Evolutionary conservation across 1,140 invertebrate species (phyloP).

Genomic region (Drosophila mojavensis): DNA sequence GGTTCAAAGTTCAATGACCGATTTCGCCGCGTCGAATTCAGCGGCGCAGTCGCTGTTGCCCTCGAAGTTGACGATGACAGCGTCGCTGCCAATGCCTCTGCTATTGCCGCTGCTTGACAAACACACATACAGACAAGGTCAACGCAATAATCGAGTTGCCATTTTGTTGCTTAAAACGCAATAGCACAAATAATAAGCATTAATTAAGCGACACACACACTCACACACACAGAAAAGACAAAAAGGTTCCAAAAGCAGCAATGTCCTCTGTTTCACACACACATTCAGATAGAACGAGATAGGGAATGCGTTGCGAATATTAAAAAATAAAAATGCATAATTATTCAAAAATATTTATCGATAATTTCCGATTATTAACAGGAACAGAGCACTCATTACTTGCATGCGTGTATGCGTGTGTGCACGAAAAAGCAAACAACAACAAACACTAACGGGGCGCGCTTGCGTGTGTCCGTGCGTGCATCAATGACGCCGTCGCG

Average conservation of each 20-base stretch:
- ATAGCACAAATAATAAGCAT: conserved; percentile 43
- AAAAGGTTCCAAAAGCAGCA: not conserved
- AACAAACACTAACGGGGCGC: conserved; percentile 17
- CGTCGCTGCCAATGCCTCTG: conserved; percentile 3
- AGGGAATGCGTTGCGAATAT: not conserved
- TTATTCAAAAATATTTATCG: conserved; percentile 8
- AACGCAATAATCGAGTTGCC: conserved; percentile 38
- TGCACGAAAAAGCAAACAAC: conserved; percentile 1
- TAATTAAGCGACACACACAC: conserved; percentile 27
- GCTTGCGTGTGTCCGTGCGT: conserved; percentile 40
- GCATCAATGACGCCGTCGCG: conserved; percentile 56
- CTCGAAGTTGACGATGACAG: conserved; percentile 29
- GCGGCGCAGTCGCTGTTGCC: conserved; percentile 40
- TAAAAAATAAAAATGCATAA: not conserved
- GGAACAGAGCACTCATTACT: not conserved
- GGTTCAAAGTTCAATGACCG: conserved; percentile 82
- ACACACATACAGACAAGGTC: conserved; percentile 34
- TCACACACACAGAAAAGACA: not conserved
- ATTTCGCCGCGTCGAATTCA: conserved; percentile 63
- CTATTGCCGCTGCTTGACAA: conserved; percentile 17
- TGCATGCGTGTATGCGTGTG: not conserved
- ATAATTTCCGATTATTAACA: conserved; percentile 1
- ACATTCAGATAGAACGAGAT: not conserved
- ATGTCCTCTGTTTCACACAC: not conserved
- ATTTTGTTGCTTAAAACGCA: conserved; percentile 35